A percentile compares a stretch with the other conserved stretches of the same genome.
Conservation (phyloP, 2,797 vertebrate species). For the Gallirallus australis region DNA sequence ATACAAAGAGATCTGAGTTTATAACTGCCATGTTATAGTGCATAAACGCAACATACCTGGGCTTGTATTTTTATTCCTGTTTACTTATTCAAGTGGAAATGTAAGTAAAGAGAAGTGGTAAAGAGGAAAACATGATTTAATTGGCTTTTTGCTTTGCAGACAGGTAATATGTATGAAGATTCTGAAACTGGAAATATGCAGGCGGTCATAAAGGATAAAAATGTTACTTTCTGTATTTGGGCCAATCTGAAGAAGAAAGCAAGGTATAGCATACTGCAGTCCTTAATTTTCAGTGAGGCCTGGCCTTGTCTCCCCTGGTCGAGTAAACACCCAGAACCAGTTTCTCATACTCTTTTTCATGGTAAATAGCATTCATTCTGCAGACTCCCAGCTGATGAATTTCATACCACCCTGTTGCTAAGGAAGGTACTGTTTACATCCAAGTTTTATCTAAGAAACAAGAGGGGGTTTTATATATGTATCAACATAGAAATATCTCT, state of each 20-base stretch:
- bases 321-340: background rate
- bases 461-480: background rate
- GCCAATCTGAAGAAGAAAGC: slow-evolving; percentile 91
- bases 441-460: background rate
- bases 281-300: background rate
- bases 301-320: background rate
- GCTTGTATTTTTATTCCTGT: background rate
- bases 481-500: too few relatives aligned
- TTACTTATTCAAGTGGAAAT: background rate
- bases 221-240: slow-evolving; percentile 89
- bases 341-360: background rate
- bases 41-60: background rate
- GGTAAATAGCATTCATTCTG: background rate
- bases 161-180: slow-evolving; percentile 80
- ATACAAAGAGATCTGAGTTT: background rate
- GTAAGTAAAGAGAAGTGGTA: background rate
- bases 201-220: slow-evolving; percentile 81
- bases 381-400: background rate
- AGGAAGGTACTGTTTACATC: background rate
- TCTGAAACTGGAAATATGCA: slow-evolving; percentile 92
- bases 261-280: slow-evolving; percentile 76
- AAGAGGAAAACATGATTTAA: background rate
- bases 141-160: slow-evolving; percentile 63
- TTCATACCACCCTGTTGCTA: background rate
- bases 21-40: background rate